Percentiles rank a stretch among this genome's conserved stretches.
phyloP scores from a whole-genome alignment of 37 sponge, comb jelly and placozoan genomes.

The Dysidea cf. avara region DNA sequence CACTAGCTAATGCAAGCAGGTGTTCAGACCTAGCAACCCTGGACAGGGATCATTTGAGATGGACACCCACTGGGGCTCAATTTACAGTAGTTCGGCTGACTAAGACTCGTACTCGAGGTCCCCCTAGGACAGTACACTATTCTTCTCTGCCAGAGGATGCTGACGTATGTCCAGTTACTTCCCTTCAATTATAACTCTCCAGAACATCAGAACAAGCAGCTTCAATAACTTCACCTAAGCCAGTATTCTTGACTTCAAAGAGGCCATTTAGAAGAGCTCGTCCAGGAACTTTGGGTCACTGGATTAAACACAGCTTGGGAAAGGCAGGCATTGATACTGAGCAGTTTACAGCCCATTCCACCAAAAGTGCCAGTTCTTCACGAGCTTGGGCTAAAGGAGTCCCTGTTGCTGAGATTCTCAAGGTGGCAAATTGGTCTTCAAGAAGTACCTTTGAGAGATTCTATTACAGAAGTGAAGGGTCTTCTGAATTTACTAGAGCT shows the following conservation, averaged over 20 bases:
- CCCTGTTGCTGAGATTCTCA: conserved; percentile 30
- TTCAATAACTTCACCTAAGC: not conserved
- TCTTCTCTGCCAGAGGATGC: conserved; percentile 14
- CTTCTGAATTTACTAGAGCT: conserved; percentile 1
- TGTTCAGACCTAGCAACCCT: too few species aligned
- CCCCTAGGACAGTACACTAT: not conserved
- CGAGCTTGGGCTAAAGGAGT: conserved; percentile 20
- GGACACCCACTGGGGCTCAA: too few species aligned
- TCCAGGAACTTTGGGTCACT: conserved; percentile 28
- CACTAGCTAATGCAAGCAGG: too few species aligned
- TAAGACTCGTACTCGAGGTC: conserved; percentile 3
- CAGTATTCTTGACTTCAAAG: too few species aligned
- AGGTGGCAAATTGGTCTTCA: conserved; percentile 21
- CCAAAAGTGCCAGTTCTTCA: conserved; percentile 15
- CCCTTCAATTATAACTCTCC: not conserved
- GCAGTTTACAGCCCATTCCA: conserved; percentile 28
- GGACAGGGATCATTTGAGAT: too few species aligned
- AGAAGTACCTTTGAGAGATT: conserved; percentile 19
- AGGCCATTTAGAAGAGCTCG: too few species aligned
- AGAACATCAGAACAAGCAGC: not conserved
- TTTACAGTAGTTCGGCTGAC: not conserved
- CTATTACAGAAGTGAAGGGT: conserved; percentile 16
- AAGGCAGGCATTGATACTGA: conserved; percentile 31
- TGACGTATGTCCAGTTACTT: conserved; percentile 18
- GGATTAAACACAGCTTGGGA: conserved; percentile 8